These are phyloP conservation scores for Bedellia somnulentella DNA, from an alignment of 2,888 invertebrate species.

Conservation along the genomic window DNA sequence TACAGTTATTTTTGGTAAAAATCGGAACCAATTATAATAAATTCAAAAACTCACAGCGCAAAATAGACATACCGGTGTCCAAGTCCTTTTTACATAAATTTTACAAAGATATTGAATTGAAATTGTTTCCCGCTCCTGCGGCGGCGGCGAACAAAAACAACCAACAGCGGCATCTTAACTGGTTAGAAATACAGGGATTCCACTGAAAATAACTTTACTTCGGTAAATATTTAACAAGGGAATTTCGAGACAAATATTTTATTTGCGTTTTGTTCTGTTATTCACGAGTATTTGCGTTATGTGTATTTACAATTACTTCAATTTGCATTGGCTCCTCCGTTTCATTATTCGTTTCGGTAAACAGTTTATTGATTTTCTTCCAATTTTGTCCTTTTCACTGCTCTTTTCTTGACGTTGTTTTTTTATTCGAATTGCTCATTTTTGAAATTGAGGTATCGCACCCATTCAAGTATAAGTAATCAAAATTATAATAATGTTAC, in stretches of 20 bases:
- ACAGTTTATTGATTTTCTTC: background rate
- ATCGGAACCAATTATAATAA: too few relatives aligned
- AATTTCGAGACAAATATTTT: slow-evolving; percentile 1
- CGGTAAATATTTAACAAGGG: slow-evolving; percentile 2
- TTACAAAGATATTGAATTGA: slow-evolving; percentile 4
- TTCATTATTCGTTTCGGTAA: background rate
- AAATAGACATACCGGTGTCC: too few relatives aligned
- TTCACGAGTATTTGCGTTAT: too few relatives aligned
- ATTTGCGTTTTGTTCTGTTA: slow-evolving; percentile 1
- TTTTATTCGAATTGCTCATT: too few relatives aligned
- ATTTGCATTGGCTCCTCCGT: too few relatives aligned
- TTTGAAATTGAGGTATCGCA: too few relatives aligned
- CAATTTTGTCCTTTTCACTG: background rate
- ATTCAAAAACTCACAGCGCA: too few relatives aligned
- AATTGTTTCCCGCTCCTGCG: slow-evolving; percentile 3
- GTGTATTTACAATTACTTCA: too few relatives aligned
- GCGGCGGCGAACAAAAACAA: background rate
- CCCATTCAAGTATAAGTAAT: too few relatives aligned
- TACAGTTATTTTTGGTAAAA: too few relatives aligned
- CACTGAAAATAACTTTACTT: background rate
- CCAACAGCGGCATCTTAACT: slow-evolving; percentile 1
- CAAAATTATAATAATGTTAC: too few relatives aligned
- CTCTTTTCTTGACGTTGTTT: too few relatives aligned
- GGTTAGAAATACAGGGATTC: slow-evolving; percentile 1
- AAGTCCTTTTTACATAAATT: slow-evolving; percentile 5